Conservation (phyloP, 2,888 invertebrate species). For the Cephonodes hylas region DNA sequence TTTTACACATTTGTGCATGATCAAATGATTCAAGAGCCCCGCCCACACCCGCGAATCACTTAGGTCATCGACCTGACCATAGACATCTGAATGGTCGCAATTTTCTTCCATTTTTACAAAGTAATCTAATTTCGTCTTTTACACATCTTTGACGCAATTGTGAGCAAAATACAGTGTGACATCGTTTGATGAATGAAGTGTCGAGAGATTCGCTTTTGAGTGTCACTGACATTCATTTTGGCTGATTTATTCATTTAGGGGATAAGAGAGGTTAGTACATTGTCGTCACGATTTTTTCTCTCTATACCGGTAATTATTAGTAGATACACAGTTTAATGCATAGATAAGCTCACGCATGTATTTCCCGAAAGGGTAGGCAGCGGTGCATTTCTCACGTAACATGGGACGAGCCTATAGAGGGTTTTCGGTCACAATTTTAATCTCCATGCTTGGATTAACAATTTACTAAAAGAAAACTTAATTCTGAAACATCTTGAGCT, state of each 20-base stretch:
- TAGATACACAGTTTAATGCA: no score
- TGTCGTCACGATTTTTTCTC: no score
- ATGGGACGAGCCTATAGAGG: no score
- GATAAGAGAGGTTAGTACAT: neutral
- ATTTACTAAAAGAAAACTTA: neutral
- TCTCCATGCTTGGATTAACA: no score
- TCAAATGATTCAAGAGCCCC: neutral
- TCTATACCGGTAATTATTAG: neutral
- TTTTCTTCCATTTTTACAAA: conserved; percentile 10
- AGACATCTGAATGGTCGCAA: conserved; percentile 10
- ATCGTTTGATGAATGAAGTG: conserved; percentile 1
- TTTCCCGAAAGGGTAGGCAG: no score
- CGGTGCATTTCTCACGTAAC: no score
- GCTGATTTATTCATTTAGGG: neutral
- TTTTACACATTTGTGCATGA: neutral
- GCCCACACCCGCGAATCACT: conserved; percentile 10
- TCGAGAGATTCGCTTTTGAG: neutral
- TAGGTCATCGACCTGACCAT: conserved; percentile 9
- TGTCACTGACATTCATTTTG: neutral
- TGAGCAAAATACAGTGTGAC: neutral
- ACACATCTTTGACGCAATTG: neutral
- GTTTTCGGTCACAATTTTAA: no score
- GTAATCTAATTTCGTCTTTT: neutral
- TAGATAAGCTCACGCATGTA: no score
- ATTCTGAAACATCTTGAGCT: neutral